Evolutionary conservation across 2,113 vertebrate genomes (phyloP).

Genomic region (Varanus komodoensis): DNA sequence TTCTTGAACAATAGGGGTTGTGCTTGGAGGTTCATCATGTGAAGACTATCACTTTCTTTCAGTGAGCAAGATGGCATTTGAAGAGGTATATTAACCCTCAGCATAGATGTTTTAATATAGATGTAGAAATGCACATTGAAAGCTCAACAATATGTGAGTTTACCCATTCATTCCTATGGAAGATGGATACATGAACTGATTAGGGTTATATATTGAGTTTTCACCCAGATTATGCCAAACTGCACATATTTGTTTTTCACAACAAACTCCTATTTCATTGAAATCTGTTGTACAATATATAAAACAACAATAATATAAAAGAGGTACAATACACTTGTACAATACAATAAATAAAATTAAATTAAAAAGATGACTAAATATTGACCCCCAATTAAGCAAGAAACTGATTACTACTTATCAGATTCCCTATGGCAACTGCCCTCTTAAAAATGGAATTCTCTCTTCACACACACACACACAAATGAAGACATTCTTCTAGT

Average conservation of each 20-base stretch:
- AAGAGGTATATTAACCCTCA: neutral
- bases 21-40: neutral
- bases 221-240: neutral
- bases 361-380: too few species aligned
- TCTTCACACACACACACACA: too few species aligned
- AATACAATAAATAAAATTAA: too few species aligned
- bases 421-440: too few species aligned
- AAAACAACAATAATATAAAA: too few species aligned
- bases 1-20: neutral
- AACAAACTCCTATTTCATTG: too few species aligned
- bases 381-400: too few species aligned
- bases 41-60: neutral
- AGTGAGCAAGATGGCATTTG: neutral
- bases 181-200: neutral
- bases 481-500: too few species aligned
- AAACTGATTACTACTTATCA: too few species aligned
- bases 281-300: too few species aligned
- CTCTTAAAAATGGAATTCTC: too few species aligned
- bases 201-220: neutral
- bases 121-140: neutral
- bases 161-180: neutral
- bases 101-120: neutral
- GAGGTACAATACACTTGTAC: too few species aligned
- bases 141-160: neutral
- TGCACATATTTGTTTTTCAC: neutral